Conservation (phyloP, 2,888 invertebrate species). For the Andrena flavipes region DNA sequence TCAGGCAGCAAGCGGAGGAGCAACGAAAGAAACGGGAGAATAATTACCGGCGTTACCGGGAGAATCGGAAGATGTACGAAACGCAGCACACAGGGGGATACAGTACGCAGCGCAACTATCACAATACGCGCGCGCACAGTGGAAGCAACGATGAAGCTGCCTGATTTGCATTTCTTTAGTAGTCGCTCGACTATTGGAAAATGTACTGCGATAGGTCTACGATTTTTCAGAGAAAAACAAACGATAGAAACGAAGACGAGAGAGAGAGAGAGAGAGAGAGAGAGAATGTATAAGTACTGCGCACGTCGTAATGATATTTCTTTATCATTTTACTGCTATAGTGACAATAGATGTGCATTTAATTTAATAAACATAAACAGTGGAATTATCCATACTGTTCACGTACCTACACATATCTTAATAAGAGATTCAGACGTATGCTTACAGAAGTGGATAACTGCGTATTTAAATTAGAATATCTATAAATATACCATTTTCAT, state of each 20-base stretch:
- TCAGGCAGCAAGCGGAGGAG: slow-evolving; percentile 83
- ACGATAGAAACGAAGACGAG: not conserved
- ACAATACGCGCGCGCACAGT: slow-evolving; percentile 53
- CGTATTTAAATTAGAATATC: slow-evolving; percentile 22
- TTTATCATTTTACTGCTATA: slow-evolving; percentile 54
- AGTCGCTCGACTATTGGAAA: slow-evolving; percentile 25
- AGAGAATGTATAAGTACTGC: slow-evolving; percentile 28
- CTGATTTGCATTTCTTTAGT: slow-evolving; percentile 56
- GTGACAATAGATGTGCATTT: slow-evolving; percentile 63
- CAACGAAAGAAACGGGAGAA: slow-evolving; percentile 83
- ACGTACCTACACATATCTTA: slow-evolving; percentile 30
- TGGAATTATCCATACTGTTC: slow-evolving; percentile 43
- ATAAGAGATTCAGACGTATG: slow-evolving; percentile 17
- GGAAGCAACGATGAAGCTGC: slow-evolving; percentile 71
- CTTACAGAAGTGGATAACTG: slow-evolving; percentile 8
- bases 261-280: not conserved
- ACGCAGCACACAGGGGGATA: slow-evolving; percentile 77
- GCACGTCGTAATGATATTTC: slow-evolving; percentile 42
- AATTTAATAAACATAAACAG: slow-evolving; percentile 62
- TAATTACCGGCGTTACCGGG: slow-evolving; percentile 82
- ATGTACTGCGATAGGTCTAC: slow-evolving; percentile 27
- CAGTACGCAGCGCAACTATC: slow-evolving; percentile 64
- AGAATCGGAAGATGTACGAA: slow-evolving; percentile 83
- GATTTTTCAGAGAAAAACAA: slow-evolving; percentile 12
- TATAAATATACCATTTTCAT: slow-evolving; percentile 34